Evolutionary conservation across 1,140 invertebrate species (phyloP), one percentile per base, ranked within the genome.

Genomic region (Solen grandis): DNA sequence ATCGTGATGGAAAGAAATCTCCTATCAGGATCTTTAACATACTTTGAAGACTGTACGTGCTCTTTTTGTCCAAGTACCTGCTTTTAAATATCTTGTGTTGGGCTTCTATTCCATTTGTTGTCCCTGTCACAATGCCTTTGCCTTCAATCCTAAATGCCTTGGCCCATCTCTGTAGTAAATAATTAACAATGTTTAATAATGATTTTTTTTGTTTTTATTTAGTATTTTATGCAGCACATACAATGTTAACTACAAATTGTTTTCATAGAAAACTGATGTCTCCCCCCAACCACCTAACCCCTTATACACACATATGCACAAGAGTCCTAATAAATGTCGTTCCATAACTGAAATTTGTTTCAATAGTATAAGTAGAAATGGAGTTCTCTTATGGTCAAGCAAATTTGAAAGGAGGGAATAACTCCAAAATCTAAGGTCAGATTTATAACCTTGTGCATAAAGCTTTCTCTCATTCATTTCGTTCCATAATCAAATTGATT

Each of bases 131-230:
- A 29, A 59, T 59, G 3, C 35, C 25, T 14, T 31, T 59, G 25
- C 1, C 2, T 2, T 31, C 57, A 5, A 5, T 59, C 19, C 57
- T 59, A 31, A 27, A 59, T 2, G 57, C 57, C 33, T 69, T 69
- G 14, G 66, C 52, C 66, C 66, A 69, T 69, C 66, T 69, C 66
- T 69, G 46, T 29, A 13, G 38, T 19, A 65, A 65, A 33, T 1
- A 31, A 65, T 4, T 13, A 5, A 33, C 14, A 22, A 36, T 33
- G 33, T 33, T 16, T 35, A 1, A 33, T 19, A 65, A 19, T 33
- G 13, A 19, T 19, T 13, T 10, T 1, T 19, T 13, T 10, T 19
- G 38, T 19, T 3, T 13, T 4, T 13, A 38, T 2, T 36, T 33
- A 65, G 38, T 36, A 65, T 19, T 36, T 19, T 2, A 13, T 22